phyloP scores from a whole-genome alignment of 2,113 vertebrate species.

The Ptilorrhoa leucosticta region DNA sequence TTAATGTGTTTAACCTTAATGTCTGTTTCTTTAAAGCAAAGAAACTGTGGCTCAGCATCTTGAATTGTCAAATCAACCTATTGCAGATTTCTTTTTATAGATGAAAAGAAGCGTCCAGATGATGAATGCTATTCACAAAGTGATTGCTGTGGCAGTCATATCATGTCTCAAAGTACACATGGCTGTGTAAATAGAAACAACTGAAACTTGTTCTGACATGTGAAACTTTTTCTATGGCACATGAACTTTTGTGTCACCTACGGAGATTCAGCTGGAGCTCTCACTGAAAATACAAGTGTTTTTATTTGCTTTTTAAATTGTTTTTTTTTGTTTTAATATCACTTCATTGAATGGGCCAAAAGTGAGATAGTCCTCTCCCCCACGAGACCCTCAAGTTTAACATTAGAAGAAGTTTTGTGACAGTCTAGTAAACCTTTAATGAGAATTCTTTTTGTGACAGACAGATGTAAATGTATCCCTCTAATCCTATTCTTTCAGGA shows the following conservation, averaged over 20 bases:
- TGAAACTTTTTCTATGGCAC: conserved; percentile 1
- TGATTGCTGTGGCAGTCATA: conserved; percentile 34
- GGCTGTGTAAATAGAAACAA: conserved; percentile 38
- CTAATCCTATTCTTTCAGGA: conserved; percentile 72
- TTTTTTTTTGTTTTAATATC: neutral
- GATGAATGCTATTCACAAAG: conserved; percentile 39
- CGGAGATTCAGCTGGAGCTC: neutral
- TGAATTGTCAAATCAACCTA: conserved; percentile 55
- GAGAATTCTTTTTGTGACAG: conserved; percentile 73
- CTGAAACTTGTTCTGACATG: conserved; percentile 24
- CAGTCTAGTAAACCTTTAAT: conserved; percentile 74
- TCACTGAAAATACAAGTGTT: neutral
- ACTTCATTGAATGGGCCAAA: neutral
- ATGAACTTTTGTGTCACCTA: neutral
- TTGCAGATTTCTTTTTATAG: conserved; percentile 35
- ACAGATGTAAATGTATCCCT: conserved; percentile 78
- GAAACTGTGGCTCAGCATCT: conserved; percentile 43
- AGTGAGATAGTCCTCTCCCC: neutral
- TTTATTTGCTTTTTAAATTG: neutral
- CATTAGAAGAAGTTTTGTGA: conserved; percentile 71
- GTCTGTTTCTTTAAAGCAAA: conserved; percentile 45
- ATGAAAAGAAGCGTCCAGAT: conserved; percentile 51
- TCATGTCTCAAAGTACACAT: conserved; percentile 25
- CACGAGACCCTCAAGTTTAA: conserved; percentile 38
- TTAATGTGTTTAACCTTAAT: conserved; percentile 67